These are phyloP conservation scores for Prunella himalayana DNA, from an alignment of 2,113 vertebrate genomes.

Conservation along the genomic window DNA sequence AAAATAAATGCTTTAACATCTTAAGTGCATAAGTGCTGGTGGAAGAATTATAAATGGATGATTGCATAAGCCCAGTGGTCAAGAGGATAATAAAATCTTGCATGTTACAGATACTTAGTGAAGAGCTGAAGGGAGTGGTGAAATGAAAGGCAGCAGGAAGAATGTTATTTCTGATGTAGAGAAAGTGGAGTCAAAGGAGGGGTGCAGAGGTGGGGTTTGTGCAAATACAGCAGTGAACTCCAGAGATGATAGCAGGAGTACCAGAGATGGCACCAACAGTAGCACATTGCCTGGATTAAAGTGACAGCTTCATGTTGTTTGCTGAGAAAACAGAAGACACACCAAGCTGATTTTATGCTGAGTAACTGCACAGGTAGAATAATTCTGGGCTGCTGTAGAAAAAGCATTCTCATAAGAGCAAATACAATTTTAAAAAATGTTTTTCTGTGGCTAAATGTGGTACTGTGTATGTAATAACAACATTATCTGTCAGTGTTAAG, in stretches of 20 bases:
- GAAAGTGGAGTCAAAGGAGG: neutral
- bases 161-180: neutral
- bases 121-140: neutral
- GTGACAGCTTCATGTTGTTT: neutral
- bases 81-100: neutral
- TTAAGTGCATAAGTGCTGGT: neutral
- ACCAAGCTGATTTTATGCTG: neutral
- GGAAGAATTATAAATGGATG: neutral
- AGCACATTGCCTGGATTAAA: neutral
- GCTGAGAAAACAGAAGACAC: neutral
- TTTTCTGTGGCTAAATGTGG: neutral
- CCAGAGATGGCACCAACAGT: neutral
- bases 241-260: neutral
- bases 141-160: neutral
- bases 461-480: neutral
- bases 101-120: accelerated
- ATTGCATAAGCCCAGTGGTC: neutral
- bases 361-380: neutral
- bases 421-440: accelerated
- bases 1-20: neutral
- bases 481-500: neutral
- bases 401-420: neutral
- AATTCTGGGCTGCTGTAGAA: neutral
- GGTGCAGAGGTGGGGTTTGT: neutral
- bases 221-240: neutral